Conservation (phyloP, 2,797 vertebrate species). For the Crax fasciolata region DNA sequence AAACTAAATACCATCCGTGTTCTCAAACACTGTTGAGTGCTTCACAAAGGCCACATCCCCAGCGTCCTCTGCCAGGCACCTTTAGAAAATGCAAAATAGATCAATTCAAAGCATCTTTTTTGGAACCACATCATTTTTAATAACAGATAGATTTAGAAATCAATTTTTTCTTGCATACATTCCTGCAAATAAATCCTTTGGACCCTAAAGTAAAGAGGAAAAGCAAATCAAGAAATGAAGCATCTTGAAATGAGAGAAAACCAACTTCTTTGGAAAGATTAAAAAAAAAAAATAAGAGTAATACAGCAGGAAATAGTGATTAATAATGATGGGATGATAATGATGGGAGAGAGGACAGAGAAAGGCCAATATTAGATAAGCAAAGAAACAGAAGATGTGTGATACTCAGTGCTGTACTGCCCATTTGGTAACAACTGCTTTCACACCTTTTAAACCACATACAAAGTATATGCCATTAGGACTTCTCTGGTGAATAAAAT, state of each 20-base stretch:
- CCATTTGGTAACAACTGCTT: background rate
- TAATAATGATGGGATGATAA: background rate
- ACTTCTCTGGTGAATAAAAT: background rate
- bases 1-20: conserved; percentile 88
- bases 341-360: background rate
- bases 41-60: conserved; percentile 97
- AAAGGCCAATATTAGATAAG: background rate
- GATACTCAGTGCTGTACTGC: background rate
- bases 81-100: conserved; percentile 55
- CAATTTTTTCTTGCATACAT: background rate
- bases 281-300: background rate
- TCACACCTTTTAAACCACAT: background rate
- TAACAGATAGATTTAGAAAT: background rate
- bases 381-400: background rate
- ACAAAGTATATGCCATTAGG: background rate
- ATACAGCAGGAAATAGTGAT: background rate
- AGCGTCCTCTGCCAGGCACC: conserved; percentile 87
- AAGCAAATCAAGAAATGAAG: background rate
- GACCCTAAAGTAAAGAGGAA: background rate
- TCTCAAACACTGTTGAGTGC: conserved; percentile 92
- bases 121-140: background rate
- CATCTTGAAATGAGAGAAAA: background rate
- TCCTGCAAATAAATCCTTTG: background rate
- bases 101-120: background rate
- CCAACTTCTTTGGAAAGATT: background rate